Conservation (phyloP, 2,113 vertebrate genomes). For the Rhegmatorhina hoffmannsi region DNA sequence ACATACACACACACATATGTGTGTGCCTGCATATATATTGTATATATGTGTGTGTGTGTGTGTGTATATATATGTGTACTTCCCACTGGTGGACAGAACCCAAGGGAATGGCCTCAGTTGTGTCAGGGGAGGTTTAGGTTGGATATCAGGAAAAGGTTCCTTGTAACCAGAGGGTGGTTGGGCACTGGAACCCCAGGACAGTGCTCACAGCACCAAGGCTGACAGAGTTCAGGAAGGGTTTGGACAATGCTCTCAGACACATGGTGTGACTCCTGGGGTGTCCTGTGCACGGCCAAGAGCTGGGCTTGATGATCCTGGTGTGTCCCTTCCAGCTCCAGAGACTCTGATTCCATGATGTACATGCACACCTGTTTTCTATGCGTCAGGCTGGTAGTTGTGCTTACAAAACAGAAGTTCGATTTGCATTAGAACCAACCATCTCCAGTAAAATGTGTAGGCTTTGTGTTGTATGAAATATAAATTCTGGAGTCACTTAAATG, state of each 20-base stretch:
- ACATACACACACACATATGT: accelerated
- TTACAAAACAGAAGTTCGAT: background rate
- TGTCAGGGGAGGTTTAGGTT: background rate
- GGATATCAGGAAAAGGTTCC: background rate
- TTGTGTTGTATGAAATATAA: background rate
- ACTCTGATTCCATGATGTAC: background rate
- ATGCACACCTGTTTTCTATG: background rate
- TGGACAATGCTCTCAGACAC: too few relatives aligned
- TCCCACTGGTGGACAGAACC: background rate
- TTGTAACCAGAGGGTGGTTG: background rate
- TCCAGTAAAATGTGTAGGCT: background rate
- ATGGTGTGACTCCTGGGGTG: background rate
- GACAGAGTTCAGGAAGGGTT: background rate
- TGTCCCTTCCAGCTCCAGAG: accelerated
- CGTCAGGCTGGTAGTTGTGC: background rate
- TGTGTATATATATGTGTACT: background rate
- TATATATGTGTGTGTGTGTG: background rate
- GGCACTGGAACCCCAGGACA: background rate
- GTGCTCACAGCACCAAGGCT: background rate
- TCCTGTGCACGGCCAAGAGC: background rate
- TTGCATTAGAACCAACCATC: background rate
- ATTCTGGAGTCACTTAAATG: background rate
- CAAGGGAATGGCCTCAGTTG: background rate
- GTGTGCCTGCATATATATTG: too few relatives aligned
- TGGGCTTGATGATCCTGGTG: background rate